Base-by-base conservation (phyloP, 2,888 invertebrate species). In the Metallyticus violacea region DNA sequence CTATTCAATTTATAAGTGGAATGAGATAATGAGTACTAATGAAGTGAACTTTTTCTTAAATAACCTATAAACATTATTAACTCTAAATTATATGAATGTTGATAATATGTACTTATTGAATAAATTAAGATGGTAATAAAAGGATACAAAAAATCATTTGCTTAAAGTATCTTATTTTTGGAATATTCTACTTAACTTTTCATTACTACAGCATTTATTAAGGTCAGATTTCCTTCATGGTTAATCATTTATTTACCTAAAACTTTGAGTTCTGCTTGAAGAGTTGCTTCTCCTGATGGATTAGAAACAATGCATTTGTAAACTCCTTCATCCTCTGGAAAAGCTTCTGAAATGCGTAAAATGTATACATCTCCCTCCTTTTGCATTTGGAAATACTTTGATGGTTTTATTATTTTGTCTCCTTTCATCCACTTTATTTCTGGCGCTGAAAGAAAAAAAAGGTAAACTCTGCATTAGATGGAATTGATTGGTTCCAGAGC, bases 261-360 rank as follows among this genome's bases (percentile, higher is more conserved):
- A 77, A 98, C 97, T 91, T 95, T 95, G 84, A 98, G 93, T 90
- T 95, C 96, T 0, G 97, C 97, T 89, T 96, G 95, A 0, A 95
- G 94, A 25, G 95, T 95, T 4, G 96, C 95, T 88, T 95, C 94
- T 86, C 97, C 97, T 85, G 96, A 96, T 62, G 96, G 94, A 91
- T 97, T 97, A 89, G 95, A 95, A 26, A 98, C 97, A 29, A 98
- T 95, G 91, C 98, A 98, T 92, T 97, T 97, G 92, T 99, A 99
- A 87, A 95, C 95, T n/a, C 99, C 99, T 91, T 99, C 99, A 91
- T 99, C 99, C 93, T 99, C 99, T 28, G 99, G 99, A 94, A 98
- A 99, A 26, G 98, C 98, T 92, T 99, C 98, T 26, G 97, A 96
- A 90, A 99, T 97, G 90, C 96, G 96, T 87, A 99, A 93, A 79